Conservation (phyloP, 2,888 invertebrate species). For the Xanthia icteritia region DNA sequence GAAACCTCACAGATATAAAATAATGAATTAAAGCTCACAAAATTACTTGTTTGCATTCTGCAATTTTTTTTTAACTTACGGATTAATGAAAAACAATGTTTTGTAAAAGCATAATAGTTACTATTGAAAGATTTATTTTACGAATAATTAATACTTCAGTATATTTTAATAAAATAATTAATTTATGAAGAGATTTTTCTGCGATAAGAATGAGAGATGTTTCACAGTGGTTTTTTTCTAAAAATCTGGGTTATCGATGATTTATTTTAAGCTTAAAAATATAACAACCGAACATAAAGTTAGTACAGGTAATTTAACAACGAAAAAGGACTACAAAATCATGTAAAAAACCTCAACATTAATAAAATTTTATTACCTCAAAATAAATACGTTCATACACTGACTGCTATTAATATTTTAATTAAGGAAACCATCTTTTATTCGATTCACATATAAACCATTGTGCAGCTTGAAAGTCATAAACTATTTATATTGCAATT, state of each 20-base stretch:
- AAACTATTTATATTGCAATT: constrained; percentile 73
- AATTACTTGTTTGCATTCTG: neutral
- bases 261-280: neutral
- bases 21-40: neutral
- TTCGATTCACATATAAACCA: constrained; percentile 58
- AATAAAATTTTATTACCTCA: constrained; percentile 35
- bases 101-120: neutral
- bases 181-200: neutral
- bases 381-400: constrained; percentile 41
- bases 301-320: neutral
- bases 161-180: neutral
- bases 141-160: neutral
- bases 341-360: constrained; percentile 4
- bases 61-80: too few species aligned
- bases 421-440: constrained; percentile 69
- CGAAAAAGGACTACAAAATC: constrained; percentile 16
- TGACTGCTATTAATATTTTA: constrained; percentile 61
- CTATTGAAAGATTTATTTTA: neutral
- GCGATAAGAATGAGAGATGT: neutral
- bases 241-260: neutral
- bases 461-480: constrained; percentile 63
- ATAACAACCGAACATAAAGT: neutral
- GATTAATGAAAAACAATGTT: too few species aligned
- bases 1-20: neutral
- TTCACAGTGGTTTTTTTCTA: too few species aligned